Conservation (phyloP, 1,140 invertebrate species). For the Eupristina koningsbergeri region DNA sequence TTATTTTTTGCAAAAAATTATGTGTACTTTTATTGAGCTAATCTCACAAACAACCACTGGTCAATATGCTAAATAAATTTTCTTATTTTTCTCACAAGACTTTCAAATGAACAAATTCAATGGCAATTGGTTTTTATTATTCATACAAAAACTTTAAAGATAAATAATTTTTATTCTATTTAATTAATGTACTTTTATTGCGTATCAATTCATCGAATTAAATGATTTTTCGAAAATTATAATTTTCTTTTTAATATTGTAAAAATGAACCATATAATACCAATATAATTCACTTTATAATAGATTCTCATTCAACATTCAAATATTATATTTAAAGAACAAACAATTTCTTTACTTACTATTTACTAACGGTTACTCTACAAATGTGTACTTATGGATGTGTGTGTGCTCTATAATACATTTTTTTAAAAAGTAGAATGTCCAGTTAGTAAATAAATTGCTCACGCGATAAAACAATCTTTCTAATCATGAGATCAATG, state of each 20-base stretch:
- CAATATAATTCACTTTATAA: not conserved
- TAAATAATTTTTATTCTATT: too few relatives aligned
- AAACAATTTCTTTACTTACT: not conserved
- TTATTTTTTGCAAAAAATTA: too few relatives aligned
- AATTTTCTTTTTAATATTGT: not conserved
- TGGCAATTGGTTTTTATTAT: too few relatives aligned
- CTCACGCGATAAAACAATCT: constrained; percentile 62
- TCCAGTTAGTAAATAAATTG: constrained; percentile 54
- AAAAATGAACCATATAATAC: not conserved
- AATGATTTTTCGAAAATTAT: not conserved
- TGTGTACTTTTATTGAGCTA: too few relatives aligned
- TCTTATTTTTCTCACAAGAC: too few relatives aligned
- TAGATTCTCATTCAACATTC: not conserved
- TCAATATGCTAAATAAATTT: too few relatives aligned
- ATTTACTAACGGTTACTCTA: not conserved
- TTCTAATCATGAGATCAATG: constrained; percentile 60
- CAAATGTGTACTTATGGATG: too few relatives aligned
- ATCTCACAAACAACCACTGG: too few relatives aligned
- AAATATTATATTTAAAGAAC: not conserved
- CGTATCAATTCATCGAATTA: not conserved
- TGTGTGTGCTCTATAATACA: not conserved
- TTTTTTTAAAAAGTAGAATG: too few relatives aligned
- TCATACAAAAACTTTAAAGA: too few relatives aligned
- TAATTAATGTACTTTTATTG: not conserved
- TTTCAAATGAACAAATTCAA: not conserved